phyloP scores from a whole-genome alignment of 2,888 invertebrate species.

The Pollenia griseotomentosa region DNA sequence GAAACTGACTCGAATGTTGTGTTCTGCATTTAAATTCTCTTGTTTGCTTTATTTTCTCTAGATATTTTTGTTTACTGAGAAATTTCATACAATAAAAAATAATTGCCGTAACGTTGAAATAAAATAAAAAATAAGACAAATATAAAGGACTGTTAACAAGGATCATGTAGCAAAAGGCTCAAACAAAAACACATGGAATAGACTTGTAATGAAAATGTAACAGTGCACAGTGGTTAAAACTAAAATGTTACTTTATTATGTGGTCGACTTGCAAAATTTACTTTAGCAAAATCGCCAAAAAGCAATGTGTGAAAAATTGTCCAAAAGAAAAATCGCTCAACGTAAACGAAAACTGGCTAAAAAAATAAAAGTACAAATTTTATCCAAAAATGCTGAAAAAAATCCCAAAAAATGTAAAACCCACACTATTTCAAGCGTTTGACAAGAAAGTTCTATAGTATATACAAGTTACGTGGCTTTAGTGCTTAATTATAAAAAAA shows the following conservation, averaged over 20 bases:
- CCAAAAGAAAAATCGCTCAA: background rate
- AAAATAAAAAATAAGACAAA: slow-evolving; percentile 13
- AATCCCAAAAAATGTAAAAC: no score
- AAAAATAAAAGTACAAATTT: background rate
- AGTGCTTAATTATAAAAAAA: no score
- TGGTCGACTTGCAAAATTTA: background rate
- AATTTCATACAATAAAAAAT: slow-evolving; percentile 49
- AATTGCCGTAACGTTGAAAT: slow-evolving; percentile 43
- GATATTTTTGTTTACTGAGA: slow-evolving; percentile 24
- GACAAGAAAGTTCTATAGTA: no score
- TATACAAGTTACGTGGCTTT: no score
- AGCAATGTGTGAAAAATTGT: background rate
- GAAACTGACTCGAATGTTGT: slow-evolving; percentile 47
- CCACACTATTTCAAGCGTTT: no score
- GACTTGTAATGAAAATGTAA: background rate
- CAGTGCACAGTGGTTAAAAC: background rate
- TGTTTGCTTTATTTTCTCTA: slow-evolving; percentile 13
- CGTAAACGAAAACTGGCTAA: no score
- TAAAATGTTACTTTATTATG: no score
- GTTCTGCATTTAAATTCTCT: slow-evolving; percentile 6
- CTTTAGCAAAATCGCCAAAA: background rate
- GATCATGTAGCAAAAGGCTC: slow-evolving; percentile 13
- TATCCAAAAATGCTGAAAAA: no score
- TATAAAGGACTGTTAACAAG: background rate
- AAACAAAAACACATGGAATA: background rate